These are phyloP conservation scores for Peromyscus leucopus DNA, from an alignment of 2,113 vertebrate genomes.

Conservation along the genomic window DNA sequence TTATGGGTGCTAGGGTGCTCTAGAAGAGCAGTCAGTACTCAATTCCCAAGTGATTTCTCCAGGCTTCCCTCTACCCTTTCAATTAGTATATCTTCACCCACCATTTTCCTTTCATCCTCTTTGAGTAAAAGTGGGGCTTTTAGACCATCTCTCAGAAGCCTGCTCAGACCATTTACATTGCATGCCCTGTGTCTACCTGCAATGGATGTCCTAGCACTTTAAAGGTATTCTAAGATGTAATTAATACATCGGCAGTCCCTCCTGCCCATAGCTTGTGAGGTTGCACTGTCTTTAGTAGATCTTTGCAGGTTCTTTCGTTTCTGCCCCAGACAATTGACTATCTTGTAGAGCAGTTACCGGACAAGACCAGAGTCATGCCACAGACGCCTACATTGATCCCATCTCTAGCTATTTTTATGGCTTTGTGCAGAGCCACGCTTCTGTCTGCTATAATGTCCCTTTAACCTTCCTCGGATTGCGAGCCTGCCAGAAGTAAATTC, in stretches of 20 bases:
- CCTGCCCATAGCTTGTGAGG: fast-evolving
- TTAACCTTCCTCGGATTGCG: background rate
- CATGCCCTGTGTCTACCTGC: background rate
- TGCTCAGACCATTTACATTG: background rate
- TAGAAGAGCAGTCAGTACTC: background rate
- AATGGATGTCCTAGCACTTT: fast-evolving
- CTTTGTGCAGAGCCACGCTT: background rate
- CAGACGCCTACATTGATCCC: background rate
- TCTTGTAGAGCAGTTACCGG: background rate
- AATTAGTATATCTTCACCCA: background rate
- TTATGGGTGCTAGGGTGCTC: background rate
- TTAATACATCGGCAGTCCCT: fast-evolving
- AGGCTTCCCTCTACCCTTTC: background rate
- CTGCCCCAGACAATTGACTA: background rate
- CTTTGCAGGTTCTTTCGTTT: background rate
- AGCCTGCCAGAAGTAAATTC: background rate
- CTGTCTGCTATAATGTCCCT: fast-evolving
- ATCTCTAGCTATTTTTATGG: background rate
- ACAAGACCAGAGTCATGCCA: background rate
- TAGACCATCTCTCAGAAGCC: background rate
- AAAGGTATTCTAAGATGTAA: background rate
- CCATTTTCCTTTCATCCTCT: background rate
- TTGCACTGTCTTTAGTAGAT: fast-evolving
- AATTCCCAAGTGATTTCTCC: background rate
- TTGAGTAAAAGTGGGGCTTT: background rate